A percentile compares a stretch with the other conserved stretches of the same genome.
These are phyloP conservation scores for Melipona quadrifasciata DNA, from an alignment of 1,140 invertebrate species.

Conservation along the genomic window DNA sequence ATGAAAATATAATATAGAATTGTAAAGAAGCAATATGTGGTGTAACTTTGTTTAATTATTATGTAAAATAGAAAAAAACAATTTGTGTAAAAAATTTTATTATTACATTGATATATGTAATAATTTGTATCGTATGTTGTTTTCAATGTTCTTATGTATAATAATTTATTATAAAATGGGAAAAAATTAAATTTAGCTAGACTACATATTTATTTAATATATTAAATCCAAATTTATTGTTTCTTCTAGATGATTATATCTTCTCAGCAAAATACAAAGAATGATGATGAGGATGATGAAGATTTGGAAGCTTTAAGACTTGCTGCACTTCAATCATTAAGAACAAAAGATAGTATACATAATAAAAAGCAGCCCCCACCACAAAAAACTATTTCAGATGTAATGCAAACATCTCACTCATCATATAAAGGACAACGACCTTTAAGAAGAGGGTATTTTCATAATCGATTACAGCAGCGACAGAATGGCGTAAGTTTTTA, in stretches of 20 bases:
- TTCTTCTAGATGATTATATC: constrained; percentile 61
- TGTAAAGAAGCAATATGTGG: not conserved
- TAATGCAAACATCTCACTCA: constrained; percentile 55
- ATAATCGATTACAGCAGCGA: constrained; percentile 60
- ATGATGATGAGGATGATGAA: constrained; percentile 78
- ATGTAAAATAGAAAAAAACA: not conserved
- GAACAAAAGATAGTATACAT: constrained; percentile 61
- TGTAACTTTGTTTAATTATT: not conserved
- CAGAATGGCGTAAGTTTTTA: constrained; percentile 70
- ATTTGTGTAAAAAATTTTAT: not conserved
- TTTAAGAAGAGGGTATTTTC: constrained; percentile 60
- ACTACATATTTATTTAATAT: not conserved
- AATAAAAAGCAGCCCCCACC: constrained; percentile 47
- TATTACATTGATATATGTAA: not conserved
- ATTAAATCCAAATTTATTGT: constrained; percentile 1
- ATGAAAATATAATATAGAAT: not conserved
- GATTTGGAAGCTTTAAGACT: constrained; percentile 78
- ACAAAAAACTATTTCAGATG: constrained; percentile 45
- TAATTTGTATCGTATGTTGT: not conserved
- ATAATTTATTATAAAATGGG: not conserved
- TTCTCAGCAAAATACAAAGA: constrained; percentile 61
- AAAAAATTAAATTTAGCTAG: too few species aligned
- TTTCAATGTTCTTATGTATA: not conserved
- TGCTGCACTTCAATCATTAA: constrained; percentile 76
- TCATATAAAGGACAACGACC: constrained; percentile 61